A percentile compares a stretch with the other conserved stretches of the same genome.
Conservation (phyloP, 2,797 vertebrate species). For the Clamator glandarius region DNA sequence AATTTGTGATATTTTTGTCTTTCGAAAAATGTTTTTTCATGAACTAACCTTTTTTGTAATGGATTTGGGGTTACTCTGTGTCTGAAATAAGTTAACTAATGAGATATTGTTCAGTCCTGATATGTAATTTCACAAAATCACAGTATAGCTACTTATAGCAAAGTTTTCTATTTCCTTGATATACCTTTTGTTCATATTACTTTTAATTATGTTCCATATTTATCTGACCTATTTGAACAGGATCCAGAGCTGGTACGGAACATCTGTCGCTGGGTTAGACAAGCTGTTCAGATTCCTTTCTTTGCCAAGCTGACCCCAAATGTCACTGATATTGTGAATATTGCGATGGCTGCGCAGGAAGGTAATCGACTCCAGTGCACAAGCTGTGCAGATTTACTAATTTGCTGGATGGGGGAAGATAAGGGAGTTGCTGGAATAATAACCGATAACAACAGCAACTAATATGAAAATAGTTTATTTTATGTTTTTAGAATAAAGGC, state of each 20-base stretch:
- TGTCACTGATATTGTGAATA: conserved; percentile 90
- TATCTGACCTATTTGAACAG: conserved; percentile 85
- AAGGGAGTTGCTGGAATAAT: background rate
- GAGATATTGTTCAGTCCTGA: conserved; percentile 32
- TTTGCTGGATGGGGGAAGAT: background rate
- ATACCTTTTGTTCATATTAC: conserved; percentile 72
- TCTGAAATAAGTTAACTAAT: conserved; percentile 50
- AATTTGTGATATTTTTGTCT: background rate
- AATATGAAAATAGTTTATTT: background rate
- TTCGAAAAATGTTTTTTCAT: background rate
- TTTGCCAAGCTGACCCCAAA: conserved; percentile 97
- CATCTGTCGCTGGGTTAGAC: conserved; percentile 96
- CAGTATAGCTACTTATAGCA: conserved; percentile 26
- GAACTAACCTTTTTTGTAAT: conserved; percentile 13
- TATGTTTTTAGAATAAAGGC: background rate
- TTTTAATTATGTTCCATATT: conserved; percentile 79
- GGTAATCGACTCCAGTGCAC: conserved; percentile 75
- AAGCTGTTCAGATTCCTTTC: conserved; percentile 89
- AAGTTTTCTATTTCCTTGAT: conserved; percentile 57
- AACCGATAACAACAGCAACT: background rate
- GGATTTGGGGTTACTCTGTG: conserved; percentile 20
- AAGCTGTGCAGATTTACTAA: background rate
- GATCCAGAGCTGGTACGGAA: conserved; percentile 94
- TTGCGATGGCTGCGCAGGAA: conserved; percentile 89
- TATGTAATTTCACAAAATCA: conserved; percentile 42